Evolutionary conservation across 1,140 invertebrate species (phyloP).

Genomic region (Zaprionus lachaisei): DNA sequence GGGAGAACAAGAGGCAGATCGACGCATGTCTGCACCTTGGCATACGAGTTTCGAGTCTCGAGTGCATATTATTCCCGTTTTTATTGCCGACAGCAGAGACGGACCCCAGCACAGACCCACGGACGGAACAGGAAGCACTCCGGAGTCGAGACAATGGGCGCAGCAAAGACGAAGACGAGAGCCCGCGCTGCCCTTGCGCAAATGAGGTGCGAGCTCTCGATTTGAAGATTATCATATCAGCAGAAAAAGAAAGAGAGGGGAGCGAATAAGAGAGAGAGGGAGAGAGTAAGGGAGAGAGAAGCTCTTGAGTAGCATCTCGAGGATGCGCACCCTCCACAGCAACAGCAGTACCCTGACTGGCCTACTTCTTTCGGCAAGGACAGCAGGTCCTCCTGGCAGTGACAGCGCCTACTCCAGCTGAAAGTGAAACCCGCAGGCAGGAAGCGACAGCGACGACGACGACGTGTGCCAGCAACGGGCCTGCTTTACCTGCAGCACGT

Average conservation of each 20-base stretch:
- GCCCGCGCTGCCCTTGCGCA: conserved; percentile 44
- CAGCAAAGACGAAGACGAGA: conserved; percentile 29
- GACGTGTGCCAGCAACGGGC: conserved; percentile 50
- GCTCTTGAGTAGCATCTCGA: conserved; percentile 34
- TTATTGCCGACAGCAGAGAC: conserved; percentile 31
- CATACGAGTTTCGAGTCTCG: conserved; percentile 23
- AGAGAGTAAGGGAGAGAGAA: not conserved
- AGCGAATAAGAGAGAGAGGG: not conserved
- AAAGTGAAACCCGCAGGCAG: conserved; percentile 75
- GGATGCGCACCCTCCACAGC: conserved; percentile 59
- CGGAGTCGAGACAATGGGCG: conserved; percentile 58
- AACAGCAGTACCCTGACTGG: conserved; percentile 51
- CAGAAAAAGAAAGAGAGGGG: not conserved
- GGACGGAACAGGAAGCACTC: conserved; percentile 65
- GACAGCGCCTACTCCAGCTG: conserved; percentile 38
- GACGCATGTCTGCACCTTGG: conserved; percentile 42
- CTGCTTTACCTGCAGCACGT: not conserved
- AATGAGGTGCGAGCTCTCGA: conserved; percentile 81
- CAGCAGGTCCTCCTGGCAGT: conserved; percentile 29
- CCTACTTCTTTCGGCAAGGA: conserved; percentile 40
- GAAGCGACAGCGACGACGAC: conserved; percentile 35
- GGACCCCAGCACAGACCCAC: conserved; percentile 11
- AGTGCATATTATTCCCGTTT: conserved; percentile 33
- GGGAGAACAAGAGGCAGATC: not conserved
- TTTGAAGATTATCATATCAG: conserved; percentile 79